A percentile compares a stretch with the other conserved stretches of the same genome.
These are phyloP conservation scores for Melanotaenia pygmaea DNA, from an alignment of 2,797 vertebrate genomes.

Conservation along the genomic window DNA sequence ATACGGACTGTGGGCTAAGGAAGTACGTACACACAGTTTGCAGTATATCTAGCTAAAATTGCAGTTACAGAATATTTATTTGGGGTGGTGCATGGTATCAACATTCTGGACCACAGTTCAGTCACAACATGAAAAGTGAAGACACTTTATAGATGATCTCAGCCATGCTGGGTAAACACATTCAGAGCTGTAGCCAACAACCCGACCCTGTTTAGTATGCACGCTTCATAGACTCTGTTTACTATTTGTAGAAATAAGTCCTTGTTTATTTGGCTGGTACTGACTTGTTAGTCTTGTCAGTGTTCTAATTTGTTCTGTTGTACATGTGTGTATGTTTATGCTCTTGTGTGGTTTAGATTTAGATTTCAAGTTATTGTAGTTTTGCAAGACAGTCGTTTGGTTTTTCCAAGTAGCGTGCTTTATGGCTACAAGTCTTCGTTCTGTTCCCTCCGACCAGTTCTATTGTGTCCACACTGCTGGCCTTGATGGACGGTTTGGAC, in stretches of 20 bases:
- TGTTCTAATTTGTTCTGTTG: conserved; percentile 6
- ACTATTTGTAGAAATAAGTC: conserved; percentile 24
- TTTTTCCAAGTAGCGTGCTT: neutral
- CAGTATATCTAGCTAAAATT: neutral
- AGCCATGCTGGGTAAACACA: conserved; percentile 11
- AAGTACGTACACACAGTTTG: conserved; percentile 19
- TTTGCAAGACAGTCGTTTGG: neutral
- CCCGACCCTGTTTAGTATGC: neutral
- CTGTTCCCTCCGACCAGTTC: conserved; percentile 80
- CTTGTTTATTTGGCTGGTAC: conserved; percentile 13
- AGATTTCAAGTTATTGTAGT: neutral
- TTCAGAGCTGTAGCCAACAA: neutral
- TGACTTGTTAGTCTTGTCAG: conserved; percentile 3
- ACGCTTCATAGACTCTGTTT: conserved; percentile 4
- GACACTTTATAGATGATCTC: conserved; percentile 8
- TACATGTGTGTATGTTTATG: neutral
- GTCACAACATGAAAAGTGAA: conserved; percentile 12
- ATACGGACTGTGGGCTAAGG: neutral
- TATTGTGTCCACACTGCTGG: conserved; percentile 98
- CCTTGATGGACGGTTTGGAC: conserved; percentile 99
- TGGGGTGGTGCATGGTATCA: conserved; percentile 9
- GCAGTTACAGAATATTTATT: conserved; percentile 17
- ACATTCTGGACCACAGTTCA: conserved; percentile 6
- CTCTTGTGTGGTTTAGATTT: neutral
- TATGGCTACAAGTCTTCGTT: neutral